Evolutionary conservation across 2,113 vertebrate species (phyloP), one percentile per base, ranked within the genome.

Genomic region (Plotosus lineatus): DNA sequence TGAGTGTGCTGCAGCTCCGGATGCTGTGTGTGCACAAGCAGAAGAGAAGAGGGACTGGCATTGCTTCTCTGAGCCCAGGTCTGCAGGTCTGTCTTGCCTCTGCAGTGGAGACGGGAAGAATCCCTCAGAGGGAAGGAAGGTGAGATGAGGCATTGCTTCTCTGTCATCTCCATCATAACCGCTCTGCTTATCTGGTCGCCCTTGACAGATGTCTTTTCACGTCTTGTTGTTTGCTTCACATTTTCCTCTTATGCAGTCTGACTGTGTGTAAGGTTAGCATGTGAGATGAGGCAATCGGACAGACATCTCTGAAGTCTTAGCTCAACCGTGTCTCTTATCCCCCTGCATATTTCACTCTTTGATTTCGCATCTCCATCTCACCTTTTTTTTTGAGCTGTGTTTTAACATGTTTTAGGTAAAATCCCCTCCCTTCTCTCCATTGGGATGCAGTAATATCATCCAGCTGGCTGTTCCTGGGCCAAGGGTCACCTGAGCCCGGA

Each of bases 381-480:
- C 72, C 12, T 53, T 71, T 50, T 50, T 53, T 71, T 50, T 50
- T 8, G 79, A 73, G 21, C 11, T 87, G 81, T 81, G 77, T 84
- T 56, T 48, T 75, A 80, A 61, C 79, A 79, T 79, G 82, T 85
- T 90, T 87, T 61, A 69, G 77, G 85, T 51, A 23, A 81, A 88
- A 6, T 4, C 15, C 26, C 68, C 44, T 7, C 65, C 42, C 28
- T 23, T 33, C 21, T 33, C 36, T 44, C 56, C 28, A 14, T 10
- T n/a, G 86, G 80, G 85, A 75, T 78, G 84, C 87, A 86, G 36
- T 91, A 88, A 91, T 87, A 87, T 87, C 84, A 84, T 87, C 86
- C 85, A 92, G 87, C 88, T 88, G 89, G 80, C 80, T 80, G 56
- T 75, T 81, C 28, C 60, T n/a, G 48, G 73, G 81, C 60, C 79